Base-by-base conservation (phyloP, 2,797 vertebrate genomes). In the Mormyrops attenuatus region DNA sequence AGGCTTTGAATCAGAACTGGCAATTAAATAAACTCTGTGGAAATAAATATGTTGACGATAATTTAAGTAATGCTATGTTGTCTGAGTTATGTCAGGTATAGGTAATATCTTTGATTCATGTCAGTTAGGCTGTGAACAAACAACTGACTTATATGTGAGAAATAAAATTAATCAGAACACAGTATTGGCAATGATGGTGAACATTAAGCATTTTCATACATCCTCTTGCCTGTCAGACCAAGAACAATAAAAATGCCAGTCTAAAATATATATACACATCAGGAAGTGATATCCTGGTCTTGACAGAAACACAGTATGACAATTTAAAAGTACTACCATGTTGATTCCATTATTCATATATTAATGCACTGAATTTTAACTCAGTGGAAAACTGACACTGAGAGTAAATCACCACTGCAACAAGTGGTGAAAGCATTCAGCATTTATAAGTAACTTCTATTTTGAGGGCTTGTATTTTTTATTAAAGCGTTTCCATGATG, bases 301-400 rank as follows among this genome's bases (percentile, higher is more conserved):
- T 95, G 94, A 95, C 95, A 95, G 94, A 95, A 95, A 96, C 94
- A 94, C 92, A 92, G 93, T 95, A 93, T 95, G 95, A 96, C 93
- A 92, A 95, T 94, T 94, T 95, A 93, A 95, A 95, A 94, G 92
- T 92, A 92, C 92, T 91, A 88, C 92, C 94, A 92, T 92, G 93
- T 95, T 95, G 94, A 93, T 91, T 96, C 91, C 93, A 96, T 96
- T 96, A 96, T 96, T 96, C 92, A 96, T 94, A 95, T 94, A 94
- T 95, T 95, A 94, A 92, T 94, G 93, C 90, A 89, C 90, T 94
- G 93, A 93, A 95, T 96, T 95, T 96, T 93, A 87, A 88, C 89
- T 90, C 88, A 90, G 3, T 85, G 69, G 50, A 89, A 88, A 89
- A 57, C 63, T 87, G 91, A 92, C 90, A 92, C 47, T 69, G 86